Evolutionary conservation across 2,113 vertebrate species (phyloP).

Genomic region (Crotalus tigris): DNA sequence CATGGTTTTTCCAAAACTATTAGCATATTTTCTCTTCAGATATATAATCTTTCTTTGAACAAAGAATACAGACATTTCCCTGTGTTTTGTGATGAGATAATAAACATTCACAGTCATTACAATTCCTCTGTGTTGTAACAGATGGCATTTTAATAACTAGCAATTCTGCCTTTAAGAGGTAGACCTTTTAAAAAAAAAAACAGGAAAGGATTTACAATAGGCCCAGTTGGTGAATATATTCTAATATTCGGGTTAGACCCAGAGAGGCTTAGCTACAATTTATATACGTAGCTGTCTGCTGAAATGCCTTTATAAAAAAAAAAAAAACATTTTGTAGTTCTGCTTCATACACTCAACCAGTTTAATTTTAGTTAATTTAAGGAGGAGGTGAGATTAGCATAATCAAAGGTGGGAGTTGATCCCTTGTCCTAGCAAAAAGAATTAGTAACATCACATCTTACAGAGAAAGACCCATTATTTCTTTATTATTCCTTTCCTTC

Average conservation of each 20-base stretch:
- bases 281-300: neutral
- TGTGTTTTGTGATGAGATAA: neutral
- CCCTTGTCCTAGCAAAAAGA: neutral
- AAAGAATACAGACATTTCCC: neutral
- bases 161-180: neutral
- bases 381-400: neutral
- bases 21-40: neutral
- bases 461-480: neutral
- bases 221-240: neutral
- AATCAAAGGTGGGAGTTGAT: neutral
- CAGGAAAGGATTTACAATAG: neutral
- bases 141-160: neutral
- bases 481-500: neutral
- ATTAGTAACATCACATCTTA: constrained; percentile 1
- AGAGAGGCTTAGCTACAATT: neutral
- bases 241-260: neutral
- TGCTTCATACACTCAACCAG: neutral
- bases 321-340: neutral
- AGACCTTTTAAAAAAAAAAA: neutral
- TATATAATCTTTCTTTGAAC: neutral
- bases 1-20: neutral
- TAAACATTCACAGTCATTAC: constrained; percentile 6
- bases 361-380: constrained; percentile 1
- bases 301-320: neutral
- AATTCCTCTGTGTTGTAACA: neutral